Evolutionary conservation across 2,113 vertebrate genomes (phyloP), one percentile per base, ranked within the genome.

Genomic region (Ailurus styani): DNA sequence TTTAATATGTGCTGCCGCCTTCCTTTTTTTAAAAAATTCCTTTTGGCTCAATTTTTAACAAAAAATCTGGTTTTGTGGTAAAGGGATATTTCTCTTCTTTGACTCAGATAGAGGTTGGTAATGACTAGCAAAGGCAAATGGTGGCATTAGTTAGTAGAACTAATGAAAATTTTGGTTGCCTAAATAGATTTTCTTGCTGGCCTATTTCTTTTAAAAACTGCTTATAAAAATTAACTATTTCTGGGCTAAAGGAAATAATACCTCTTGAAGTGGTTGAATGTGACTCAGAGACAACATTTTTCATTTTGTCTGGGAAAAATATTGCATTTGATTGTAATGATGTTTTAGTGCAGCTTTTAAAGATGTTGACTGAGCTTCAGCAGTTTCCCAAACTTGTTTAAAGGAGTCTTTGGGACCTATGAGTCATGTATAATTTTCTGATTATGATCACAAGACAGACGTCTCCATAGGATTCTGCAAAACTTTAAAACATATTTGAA

Each of bases 391-490:
- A 73, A 95, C n/a, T 92, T 77, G 57, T 60, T 92, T 87, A 88
- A 93, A 95, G 77, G 52, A 95, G 45, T 94, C 73, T 96, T 96
- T 25, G 75, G 82, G 83, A 97, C 83, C 62, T 64, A 4, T 96
- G 96, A 97, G 87, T 98, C 93, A 90, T 95, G 84, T 95, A 85
- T 85, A 92, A 91, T 97, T 97, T 96, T 92, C 91, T 79, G 54
- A 92, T 93, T 96, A 96, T 85, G 84, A 90, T 96, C 93, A 97
- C 70, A 87, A 90, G 91, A 73, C 84, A 75, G 45, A 93, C 50
- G 84, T 96, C 40, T 96, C 92, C 91, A 90, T 42, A 73, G 90
- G 95, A 90, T 92, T 90, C 83, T 90, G 50, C 9, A 95, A 93
- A 87, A 90, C 86, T 95, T 87, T 95, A 90, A 95, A 97, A 82